Percentiles rank a stretch among this genome's conserved stretches.
Evolutionary conservation across 2,797 vertebrate genomes (phyloP).

Genomic region (Chelonia mydas): DNA sequence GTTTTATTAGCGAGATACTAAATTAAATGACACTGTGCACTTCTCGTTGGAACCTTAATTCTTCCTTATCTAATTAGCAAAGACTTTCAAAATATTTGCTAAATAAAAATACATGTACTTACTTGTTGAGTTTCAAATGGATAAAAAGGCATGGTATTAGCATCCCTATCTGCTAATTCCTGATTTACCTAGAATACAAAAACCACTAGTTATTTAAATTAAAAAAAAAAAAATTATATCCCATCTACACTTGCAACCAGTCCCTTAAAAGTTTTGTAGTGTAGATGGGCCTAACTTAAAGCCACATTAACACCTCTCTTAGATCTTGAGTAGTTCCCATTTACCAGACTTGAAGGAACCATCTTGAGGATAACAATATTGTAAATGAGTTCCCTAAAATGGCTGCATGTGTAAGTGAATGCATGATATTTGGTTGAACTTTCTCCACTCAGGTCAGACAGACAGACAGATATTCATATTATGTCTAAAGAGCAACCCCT

Average conservation of each 20-base stretch:
- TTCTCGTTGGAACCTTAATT: background rate
- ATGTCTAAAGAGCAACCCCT: background rate
- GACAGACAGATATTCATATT: fast-evolving
- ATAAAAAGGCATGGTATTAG: conserved; percentile 87
- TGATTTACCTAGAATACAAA: conserved; percentile 77
- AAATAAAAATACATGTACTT: conserved; percentile 62
- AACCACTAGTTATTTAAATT: background rate
- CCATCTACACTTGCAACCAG: background rate
- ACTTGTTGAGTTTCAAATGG: conserved; percentile 87
- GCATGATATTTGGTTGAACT: background rate
- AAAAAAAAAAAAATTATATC: background rate
- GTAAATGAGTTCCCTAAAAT: background rate
- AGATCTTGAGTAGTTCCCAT: background rate
- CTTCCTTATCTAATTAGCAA: background rate
- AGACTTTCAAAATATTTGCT: background rate
- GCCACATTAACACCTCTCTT: background rate
- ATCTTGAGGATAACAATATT: background rate
- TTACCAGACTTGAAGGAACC: background rate
- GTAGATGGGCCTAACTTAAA: background rate
- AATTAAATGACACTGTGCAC: background rate
- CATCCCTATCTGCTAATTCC: conserved; percentile 76
- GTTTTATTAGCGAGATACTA: background rate
- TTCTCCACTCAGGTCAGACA: background rate
- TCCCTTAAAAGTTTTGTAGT: background rate
- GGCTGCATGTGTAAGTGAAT: background rate